Evolutionary conservation across 1,140 invertebrate genomes (phyloP).

Genomic region (Polypedilum pembai): DNA sequence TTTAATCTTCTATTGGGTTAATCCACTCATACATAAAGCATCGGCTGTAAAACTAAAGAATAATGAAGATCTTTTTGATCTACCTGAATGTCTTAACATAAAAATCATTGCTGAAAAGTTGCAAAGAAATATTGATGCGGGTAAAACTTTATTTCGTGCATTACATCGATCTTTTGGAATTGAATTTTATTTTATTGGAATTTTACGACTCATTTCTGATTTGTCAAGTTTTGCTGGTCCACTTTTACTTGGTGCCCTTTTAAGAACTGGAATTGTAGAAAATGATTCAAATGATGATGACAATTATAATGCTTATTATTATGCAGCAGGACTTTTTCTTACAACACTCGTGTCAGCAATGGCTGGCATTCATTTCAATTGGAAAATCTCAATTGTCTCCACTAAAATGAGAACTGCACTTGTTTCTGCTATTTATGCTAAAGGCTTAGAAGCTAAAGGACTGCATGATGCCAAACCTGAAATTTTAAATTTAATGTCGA

Average conservation of each 20-base stretch:
- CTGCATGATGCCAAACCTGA: constrained; percentile 47
- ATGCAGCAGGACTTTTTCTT: constrained; percentile 63
- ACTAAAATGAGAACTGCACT: constrained; percentile 80
- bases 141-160: constrained; percentile 56
- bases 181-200: constrained; percentile 82
- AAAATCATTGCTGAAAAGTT: constrained; percentile 36
- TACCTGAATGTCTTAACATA: constrained; percentile 52
- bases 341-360: constrained; percentile 64
- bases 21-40: constrained; percentile 77
- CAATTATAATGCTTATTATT: constrained; percentile 52
- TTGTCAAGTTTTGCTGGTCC: constrained; percentile 79
- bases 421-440: constrained; percentile 78
- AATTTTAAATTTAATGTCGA: constrained; percentile 95
- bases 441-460: constrained; percentile 59
- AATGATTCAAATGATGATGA: constrained; percentile 46
- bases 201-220: constrained; percentile 80
- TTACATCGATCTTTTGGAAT: constrained; percentile 76
- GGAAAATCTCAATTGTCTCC: constrained; percentile 73
- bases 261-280: constrained; percentile 49
- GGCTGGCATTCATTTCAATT: constrained; percentile 82
- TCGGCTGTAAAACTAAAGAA: constrained; percentile 60
- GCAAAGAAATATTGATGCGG: constrained; percentile 36
- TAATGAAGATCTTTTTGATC: constrained; percentile 75
- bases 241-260: constrained; percentile 57
- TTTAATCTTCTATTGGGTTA: constrained; percentile 81